Evolutionary conservation across 1,140 invertebrate genomes (phyloP), one percentile per base, ranked within the genome.

Genomic region (Caenorhabditis latens): DNA sequence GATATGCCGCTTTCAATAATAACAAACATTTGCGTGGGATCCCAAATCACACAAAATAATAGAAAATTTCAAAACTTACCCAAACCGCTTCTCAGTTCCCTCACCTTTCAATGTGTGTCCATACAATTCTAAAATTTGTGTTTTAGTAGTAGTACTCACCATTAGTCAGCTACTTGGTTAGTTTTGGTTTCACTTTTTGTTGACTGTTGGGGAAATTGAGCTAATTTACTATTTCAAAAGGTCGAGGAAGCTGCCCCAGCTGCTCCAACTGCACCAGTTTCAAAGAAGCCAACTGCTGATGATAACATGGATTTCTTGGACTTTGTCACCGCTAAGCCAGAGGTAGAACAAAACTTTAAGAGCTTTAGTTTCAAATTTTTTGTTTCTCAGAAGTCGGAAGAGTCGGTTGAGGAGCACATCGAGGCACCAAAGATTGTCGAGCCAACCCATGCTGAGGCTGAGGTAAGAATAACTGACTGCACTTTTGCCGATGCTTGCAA

Each of bases 261-360:
- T 2, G 63, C 83, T 53, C 43, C 83, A 53, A 24, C 83, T n/a
- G 65, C 84, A 11, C 21, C 48, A 55, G 87, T 46, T 32, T 43
- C 87, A 0, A 11, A 67, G 61, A 63, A 83, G 14, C 65, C 67
- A 53, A 55, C 85, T 50, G 63, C 53, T 67, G 83, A 84, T 53
- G 83, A 85, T 50, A 57, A 16, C 19, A 53, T 85, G 63, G 84
- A 85, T 48, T 85, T 85, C 50, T 57, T 85, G 43, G 84, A 85
- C 65, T 85, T 85, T 75, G 84, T 85, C 16, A 71, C 79, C n/a
- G 43, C 84, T 24, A 87, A 87, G 19, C 24, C 57, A 57, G 61
- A 79, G 71, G 71, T 79, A 42, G n/a, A 21, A 61, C 9, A 40
- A 21, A 24, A 71, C 3, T 8, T 40, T 40, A 2, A 65, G 8